phyloP scores from a whole-genome alignment of 1,140 invertebrate species.

The Temnothorax nylanderi region DNA sequence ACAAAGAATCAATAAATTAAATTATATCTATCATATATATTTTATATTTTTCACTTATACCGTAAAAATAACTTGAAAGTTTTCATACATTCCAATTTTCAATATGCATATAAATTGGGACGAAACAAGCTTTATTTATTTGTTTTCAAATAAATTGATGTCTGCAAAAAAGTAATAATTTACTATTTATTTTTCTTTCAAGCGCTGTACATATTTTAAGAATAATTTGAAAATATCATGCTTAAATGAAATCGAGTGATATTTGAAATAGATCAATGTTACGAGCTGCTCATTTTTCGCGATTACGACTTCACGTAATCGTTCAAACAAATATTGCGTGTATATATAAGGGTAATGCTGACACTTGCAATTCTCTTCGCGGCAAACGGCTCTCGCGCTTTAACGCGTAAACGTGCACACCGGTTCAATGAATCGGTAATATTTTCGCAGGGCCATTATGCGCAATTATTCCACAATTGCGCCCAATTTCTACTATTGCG shows the following conservation, averaged over 20 bases:
- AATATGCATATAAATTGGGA: background rate
- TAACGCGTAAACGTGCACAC: conserved; percentile 44
- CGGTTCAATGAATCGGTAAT: conserved; percentile 68
- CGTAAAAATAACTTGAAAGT: background rate
- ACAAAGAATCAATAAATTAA: background rate
- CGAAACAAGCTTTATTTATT: background rate
- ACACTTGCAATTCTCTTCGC: conserved; percentile 53
- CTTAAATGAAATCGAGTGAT: background rate
- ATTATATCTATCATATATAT: background rate
- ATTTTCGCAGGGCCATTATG: conserved; percentile 66
- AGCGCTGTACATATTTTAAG: background rate
- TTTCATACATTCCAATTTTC: background rate
- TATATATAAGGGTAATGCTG: background rate
- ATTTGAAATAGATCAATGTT: background rate
- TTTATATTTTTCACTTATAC: background rate
- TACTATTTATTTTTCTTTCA: background rate
- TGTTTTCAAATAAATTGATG: background rate
- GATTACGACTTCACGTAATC: background rate
- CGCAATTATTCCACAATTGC: conserved; percentile 73
- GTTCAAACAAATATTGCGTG: background rate
- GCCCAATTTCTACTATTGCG: conserved; percentile 67
- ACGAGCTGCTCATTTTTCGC: background rate
- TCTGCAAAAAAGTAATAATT: background rate
- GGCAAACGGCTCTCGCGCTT: conserved; percentile 24
- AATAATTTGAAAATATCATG: background rate